Evolutionary conservation across 2,888 invertebrate genomes (phyloP).

Genomic region (Synanthedon tipuliformis): DNA sequence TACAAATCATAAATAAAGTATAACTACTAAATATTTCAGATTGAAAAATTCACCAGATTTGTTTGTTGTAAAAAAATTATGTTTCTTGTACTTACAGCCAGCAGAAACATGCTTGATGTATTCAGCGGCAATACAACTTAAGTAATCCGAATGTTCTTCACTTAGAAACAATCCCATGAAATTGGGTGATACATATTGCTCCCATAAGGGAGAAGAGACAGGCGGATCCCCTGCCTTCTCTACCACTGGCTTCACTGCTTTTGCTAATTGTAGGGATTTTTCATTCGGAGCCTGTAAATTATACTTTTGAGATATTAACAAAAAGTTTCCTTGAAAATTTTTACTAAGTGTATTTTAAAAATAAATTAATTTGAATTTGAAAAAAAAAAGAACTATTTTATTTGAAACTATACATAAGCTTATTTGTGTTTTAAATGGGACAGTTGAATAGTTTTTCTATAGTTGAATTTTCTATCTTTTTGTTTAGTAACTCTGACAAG

Average conservation of each 20-base stretch:
- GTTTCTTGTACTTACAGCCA: constrained; percentile 69
- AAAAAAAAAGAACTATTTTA: no score
- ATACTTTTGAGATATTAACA: neutral
- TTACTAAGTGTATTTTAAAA: no score
- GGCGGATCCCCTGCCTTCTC: constrained; percentile 77
- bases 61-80: no score
- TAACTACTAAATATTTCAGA: no score
- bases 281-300: constrained; percentile 78
- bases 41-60: no score
- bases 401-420: no score
- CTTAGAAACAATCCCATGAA: constrained; percentile 92
- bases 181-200: constrained; percentile 87
- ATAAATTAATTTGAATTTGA: no score
- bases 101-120: constrained; percentile 84
- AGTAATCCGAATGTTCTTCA: constrained; percentile 83
- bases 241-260: constrained; percentile 79
- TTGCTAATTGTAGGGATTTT: constrained; percentile 75
- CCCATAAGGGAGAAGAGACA: constrained; percentile 76
- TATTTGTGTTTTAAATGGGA: no score
- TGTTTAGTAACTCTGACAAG: no score
- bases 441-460: no score
- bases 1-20: no score
- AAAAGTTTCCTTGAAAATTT: neutral
- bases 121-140: constrained; percentile 82
- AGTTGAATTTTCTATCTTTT: no score